Conservation (phyloP, 2,113 vertebrate species). For the Pogona vitticeps region DNA sequence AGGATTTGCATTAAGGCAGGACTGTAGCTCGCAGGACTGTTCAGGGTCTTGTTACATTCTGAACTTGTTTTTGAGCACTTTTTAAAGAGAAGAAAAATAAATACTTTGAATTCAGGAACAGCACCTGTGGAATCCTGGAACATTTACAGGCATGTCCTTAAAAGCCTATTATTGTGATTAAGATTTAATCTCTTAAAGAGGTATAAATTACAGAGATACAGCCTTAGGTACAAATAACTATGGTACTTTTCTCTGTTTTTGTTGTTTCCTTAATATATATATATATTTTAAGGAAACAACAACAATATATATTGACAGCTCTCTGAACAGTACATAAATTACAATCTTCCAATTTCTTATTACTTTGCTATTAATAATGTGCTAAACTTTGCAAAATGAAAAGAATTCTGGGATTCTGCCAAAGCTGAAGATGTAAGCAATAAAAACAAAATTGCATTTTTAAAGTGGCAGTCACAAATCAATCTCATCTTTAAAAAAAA, state of each 20-base stretch:
- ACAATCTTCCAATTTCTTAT: slow-evolving; percentile 26
- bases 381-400: slow-evolving; percentile 38
- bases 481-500: slow-evolving; percentile 23
- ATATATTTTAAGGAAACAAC: too few species aligned
- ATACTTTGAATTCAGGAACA: slow-evolving; percentile 71
- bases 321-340: slow-evolving; percentile 39
- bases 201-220: slow-evolving; percentile 78
- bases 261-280: slow-evolving; percentile 56
- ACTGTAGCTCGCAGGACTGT: slow-evolving; percentile 62
- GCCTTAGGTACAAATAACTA: slow-evolving; percentile 71
- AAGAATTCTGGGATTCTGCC: slow-evolving; percentile 50
- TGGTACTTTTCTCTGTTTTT: slow-evolving; percentile 41
- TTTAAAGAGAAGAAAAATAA: slow-evolving; percentile 34
- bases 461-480: background rate
- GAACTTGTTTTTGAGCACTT: slow-evolving; percentile 65
- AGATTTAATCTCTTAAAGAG: slow-evolving; percentile 81
- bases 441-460: slow-evolving; percentile 15
- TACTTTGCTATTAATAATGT: slow-evolving; percentile 54
- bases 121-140: slow-evolving; percentile 80
- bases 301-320: slow-evolving; percentile 42
- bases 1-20: slow-evolving; percentile 61
- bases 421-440: slow-evolving; percentile 43
- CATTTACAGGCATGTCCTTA: slow-evolving; percentile 75
- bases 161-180: slow-evolving; percentile 70
- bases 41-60: slow-evolving; percentile 47